Base-by-base conservation (phyloP, 2,113 vertebrate species). In the Entelurus aequoreus region DNA sequence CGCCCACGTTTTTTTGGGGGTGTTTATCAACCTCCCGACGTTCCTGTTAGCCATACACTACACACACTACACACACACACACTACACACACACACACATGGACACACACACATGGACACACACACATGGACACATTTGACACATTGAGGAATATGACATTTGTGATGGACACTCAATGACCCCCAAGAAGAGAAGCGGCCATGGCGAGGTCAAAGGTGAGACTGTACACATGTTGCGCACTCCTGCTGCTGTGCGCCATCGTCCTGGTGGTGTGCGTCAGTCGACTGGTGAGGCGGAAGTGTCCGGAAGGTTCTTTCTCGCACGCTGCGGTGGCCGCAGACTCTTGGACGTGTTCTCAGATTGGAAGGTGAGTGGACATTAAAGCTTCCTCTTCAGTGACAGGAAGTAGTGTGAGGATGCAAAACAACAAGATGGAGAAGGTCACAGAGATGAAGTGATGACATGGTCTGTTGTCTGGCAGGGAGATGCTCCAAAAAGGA, bases 271-370 rank as follows among this genome's bases (percentile, higher is more conserved):
- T 84, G 38, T 78, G 68, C n/a, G 13, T 78, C 36, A 49, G 38
- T 73, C 21, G n/a, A 0, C 7, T 68, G 5, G 15, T 13, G 19
- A 66, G 55, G 38, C 65, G 14, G 48, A 48, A 51, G 8, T 90
- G 87, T 63, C 37, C 75, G 1, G 5, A 50, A 0, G 81, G 42
- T 6, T 58, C 1, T 1, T 93, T 87, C 71, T 58, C 69, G 8
- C 82, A 62, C 0, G 93, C 81, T 0, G 93, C 92, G 0, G 93
- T 94, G 66, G 91, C 93, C 6, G 90, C 93, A 1, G 93, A 95
- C 81, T 89, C 88, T 0, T 72, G 62, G 63, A 88, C n/a, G 14
- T 95, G 93, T 74, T 95, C 93, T 1, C 16, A 74, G 52, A 77
- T 94, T 49, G 91, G 90, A 84, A 87, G 92, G 93, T 95, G 80